Conservation (phyloP, 2,797 vertebrate species). For the Hybognathus amarus region DNA sequence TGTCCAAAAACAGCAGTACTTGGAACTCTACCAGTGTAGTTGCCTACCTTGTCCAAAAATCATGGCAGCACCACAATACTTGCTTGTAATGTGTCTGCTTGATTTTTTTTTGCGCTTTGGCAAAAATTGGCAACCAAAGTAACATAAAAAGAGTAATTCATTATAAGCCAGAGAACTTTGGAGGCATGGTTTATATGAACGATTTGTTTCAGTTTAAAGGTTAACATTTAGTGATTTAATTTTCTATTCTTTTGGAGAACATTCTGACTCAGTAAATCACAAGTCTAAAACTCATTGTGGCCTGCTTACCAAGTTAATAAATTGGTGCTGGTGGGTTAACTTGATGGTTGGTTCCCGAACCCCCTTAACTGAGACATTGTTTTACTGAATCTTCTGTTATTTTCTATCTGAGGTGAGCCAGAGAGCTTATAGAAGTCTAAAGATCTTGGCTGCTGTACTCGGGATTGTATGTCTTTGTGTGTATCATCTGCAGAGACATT, state of each 20-base stretch:
- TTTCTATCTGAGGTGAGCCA: slow-evolving; percentile 27
- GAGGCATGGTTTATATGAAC: slow-evolving; percentile 17
- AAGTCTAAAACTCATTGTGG: slow-evolving; percentile 6
- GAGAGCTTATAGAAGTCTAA: slow-evolving; percentile 17
- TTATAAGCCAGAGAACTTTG: slow-evolving; percentile 31
- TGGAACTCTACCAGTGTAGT: background rate
- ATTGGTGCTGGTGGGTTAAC: slow-evolving; percentile 15
- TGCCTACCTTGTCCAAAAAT: background rate
- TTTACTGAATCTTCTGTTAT: slow-evolving; percentile 23
- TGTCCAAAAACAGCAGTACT: background rate
- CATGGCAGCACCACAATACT: background rate
- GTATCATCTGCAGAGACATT: slow-evolving; percentile 33
- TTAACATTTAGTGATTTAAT: background rate
- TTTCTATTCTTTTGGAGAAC: slow-evolving; percentile 8
- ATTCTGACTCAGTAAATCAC: slow-evolving; percentile 13
- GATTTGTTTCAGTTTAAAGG: slow-evolving; percentile 27
- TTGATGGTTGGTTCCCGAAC: slow-evolving; percentile 22
- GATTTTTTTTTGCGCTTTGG: slow-evolving; percentile 5
- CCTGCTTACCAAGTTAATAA: slow-evolving; percentile 16
- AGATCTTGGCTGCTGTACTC: slow-evolving; percentile 42
- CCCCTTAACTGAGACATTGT: slow-evolving; percentile 5
- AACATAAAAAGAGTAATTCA: slow-evolving; percentile 20
- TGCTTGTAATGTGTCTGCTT: background rate
- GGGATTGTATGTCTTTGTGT: slow-evolving; percentile 30
- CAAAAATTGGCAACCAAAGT: slow-evolving; percentile 7